phyloP scores from a whole-genome alignment of 2,797 vertebrate species.

The Petrocephalus schoutedeni region DNA sequence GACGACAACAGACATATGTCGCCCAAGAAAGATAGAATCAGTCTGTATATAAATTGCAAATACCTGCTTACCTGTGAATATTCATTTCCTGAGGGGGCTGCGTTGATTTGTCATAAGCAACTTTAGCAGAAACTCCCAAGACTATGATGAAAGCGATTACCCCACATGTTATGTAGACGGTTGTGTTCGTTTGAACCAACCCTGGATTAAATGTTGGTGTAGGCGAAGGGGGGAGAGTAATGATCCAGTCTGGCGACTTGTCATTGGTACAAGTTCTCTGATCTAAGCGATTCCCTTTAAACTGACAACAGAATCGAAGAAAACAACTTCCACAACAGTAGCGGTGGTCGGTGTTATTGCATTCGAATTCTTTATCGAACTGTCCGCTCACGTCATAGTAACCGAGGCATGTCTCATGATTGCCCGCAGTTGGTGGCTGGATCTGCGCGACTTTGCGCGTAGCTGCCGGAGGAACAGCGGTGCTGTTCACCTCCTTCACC shows the following conservation, averaged over 20 bases:
- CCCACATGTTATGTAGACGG: conserved; percentile 94
- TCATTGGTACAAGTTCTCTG: conserved; percentile 89
- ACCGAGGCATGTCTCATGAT: conserved; percentile 86
- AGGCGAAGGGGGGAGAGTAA: conserved; percentile 72
- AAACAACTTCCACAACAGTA: conserved; percentile 97
- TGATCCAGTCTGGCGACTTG: conserved; percentile 87
- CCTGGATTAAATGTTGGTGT: conserved; percentile 80
- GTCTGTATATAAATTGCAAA: conserved; percentile 1
- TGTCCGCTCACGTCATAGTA: conserved; percentile 97
- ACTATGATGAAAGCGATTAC: conserved; percentile 86
- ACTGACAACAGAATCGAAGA: conserved; percentile 95
- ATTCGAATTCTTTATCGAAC: conserved; percentile 93
- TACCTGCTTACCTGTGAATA: conserved; percentile 82
- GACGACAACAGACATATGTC: background rate
- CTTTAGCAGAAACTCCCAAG: conserved; percentile 87
- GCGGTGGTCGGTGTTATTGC: conserved; percentile 93
- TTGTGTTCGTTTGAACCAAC: conserved; percentile 91
- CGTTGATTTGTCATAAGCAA: conserved; percentile 92
- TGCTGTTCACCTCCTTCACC: conserved; percentile 61
- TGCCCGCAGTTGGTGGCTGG: conserved; percentile 53
- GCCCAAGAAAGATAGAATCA: background rate
- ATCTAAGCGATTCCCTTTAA: conserved; percentile 84
- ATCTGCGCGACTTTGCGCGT: conserved; percentile 58
- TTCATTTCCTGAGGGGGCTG: conserved; percentile 96
- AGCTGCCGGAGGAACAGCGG: conserved; percentile 49